Evolutionary conservation across 2,888 invertebrate genomes (phyloP).

Genomic region (Pemphredon lugubris): DNA sequence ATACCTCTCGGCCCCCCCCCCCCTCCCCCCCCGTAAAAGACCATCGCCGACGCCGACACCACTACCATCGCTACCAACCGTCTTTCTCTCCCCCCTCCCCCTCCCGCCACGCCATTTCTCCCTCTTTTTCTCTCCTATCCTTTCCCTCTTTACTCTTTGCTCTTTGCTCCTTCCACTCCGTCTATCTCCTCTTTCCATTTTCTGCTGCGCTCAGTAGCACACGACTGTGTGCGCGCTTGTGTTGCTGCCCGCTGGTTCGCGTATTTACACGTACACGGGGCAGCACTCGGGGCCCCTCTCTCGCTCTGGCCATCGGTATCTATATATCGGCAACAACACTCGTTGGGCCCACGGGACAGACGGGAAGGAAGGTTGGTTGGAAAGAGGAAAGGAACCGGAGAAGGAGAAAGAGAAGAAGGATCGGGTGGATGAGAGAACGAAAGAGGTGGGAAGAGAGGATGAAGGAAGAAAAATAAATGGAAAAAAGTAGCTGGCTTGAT

Average conservation of each 20-base stretch:
- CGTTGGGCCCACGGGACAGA: constrained; percentile 33
- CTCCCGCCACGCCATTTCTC: not conserved
- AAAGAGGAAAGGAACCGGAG: constrained; percentile 21
- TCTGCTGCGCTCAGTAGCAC: constrained; percentile 57
- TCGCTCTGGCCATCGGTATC: constrained; percentile 13
- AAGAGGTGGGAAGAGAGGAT: constrained; percentile 50
- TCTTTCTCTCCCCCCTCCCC: constrained; percentile 6
- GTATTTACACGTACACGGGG: constrained; percentile 40
- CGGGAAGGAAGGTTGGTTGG: constrained; percentile 20
- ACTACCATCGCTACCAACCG: constrained; percentile 11
- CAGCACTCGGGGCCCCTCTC: no score
- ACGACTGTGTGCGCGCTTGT: constrained; percentile 50
- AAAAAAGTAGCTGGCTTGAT: constrained; percentile 75
- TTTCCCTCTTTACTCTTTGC: not conserved
- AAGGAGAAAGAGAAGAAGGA: constrained; percentile 29
- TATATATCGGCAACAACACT: constrained; percentile 44
- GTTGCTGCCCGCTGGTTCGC: constrained; percentile 21
- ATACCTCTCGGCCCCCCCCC: constrained; percentile 59
- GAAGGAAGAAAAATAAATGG: constrained; percentile 63
- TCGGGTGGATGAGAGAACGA: constrained; percentile 38
- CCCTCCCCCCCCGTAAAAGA: constrained; percentile 10
- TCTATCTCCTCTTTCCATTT: constrained; percentile 28
- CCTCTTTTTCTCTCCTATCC: not conserved
- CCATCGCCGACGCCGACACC: not conserved
- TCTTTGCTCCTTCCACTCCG: not conserved